phyloP scores from a whole-genome alignment of 2,113 vertebrate species.

The Macrotis lagotis region DNA sequence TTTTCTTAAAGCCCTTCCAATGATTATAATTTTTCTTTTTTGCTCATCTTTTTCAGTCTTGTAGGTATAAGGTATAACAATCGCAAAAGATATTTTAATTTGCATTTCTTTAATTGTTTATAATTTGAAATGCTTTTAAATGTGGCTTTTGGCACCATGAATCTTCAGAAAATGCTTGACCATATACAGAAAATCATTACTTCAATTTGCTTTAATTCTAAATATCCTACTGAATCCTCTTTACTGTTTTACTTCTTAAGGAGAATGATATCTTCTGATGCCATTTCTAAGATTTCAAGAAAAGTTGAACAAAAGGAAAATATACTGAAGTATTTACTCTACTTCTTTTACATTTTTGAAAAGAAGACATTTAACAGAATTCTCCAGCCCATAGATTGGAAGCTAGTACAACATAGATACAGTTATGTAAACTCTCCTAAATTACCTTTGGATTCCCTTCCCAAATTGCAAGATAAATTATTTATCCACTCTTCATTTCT shows the following conservation, averaged over 20 bases:
- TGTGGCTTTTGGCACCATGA: background rate
- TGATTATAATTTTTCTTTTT: no score
- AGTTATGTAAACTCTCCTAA: background rate
- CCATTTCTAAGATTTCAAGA: constrained; percentile 70
- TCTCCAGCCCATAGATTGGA: background rate
- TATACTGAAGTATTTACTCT: background rate
- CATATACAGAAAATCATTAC: background rate
- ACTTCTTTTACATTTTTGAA: background rate
- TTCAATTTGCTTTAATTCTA: background rate
- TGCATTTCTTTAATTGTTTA: background rate
- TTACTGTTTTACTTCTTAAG: constrained; percentile 57
- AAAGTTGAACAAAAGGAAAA: background rate
- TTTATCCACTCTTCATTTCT: background rate
- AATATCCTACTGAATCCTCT: constrained; percentile 72
- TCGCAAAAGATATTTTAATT: background rate
- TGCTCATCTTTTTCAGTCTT: background rate
- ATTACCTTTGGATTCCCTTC: background rate
- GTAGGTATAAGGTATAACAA: background rate
- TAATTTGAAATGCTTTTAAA: background rate
- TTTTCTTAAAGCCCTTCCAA: background rate
- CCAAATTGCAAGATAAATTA: background rate
- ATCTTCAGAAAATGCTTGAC: background rate
- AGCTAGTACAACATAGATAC: background rate
- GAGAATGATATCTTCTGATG: constrained; percentile 72
- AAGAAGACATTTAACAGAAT: background rate